These are phyloP conservation scores for Mythimna impura DNA, from an alignment of 2,888 invertebrate species.

Conservation along the genomic window DNA sequence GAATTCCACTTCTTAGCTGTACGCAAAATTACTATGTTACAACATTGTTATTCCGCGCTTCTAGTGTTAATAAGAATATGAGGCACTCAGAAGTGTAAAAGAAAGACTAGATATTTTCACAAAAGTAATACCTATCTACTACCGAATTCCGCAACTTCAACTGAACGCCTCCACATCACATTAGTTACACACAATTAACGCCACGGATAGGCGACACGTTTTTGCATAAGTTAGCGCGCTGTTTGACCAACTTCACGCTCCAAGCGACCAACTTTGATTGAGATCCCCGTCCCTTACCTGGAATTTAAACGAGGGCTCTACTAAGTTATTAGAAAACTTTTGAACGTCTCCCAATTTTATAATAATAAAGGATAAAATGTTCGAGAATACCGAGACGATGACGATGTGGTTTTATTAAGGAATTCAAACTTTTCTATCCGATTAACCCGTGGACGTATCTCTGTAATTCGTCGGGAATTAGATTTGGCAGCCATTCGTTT, in stretches of 20 bases:
- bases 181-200: slow-evolving; percentile 63
- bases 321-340: slow-evolving; percentile 83
- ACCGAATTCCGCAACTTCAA: neutral
- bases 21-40: too few relatives aligned
- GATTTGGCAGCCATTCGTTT: slow-evolving; percentile 43
- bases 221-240: slow-evolving; percentile 75
- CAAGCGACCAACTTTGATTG: slow-evolving; percentile 83
- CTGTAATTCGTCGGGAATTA: slow-evolving; percentile 54
- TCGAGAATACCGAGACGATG: slow-evolving; percentile 57
- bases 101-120: neutral
- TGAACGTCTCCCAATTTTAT: slow-evolving; percentile 77
- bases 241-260: slow-evolving; percentile 78
- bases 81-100: too few relatives aligned
- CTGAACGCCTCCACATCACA: slow-evolving; percentile 9
- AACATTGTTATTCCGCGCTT: too few relatives aligned
- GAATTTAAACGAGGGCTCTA: slow-evolving; percentile 80
- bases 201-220: slow-evolving; percentile 54
- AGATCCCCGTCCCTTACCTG: slow-evolving; percentile 80
- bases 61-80: too few relatives aligned
- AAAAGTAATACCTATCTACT: neutral
- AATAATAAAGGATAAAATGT: slow-evolving; percentile 79
- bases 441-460: slow-evolving; percentile 64
- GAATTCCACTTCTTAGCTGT: too few relatives aligned
- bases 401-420: slow-evolving; percentile 70
- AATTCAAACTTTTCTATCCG: slow-evolving; percentile 69